Percentiles rank a stretch among this genome's conserved stretches.
These are phyloP conservation scores for Phenganax marumi DNA, from an alignment of 92 coral and sea anemone genomes.

Conservation along the genomic window DNA sequence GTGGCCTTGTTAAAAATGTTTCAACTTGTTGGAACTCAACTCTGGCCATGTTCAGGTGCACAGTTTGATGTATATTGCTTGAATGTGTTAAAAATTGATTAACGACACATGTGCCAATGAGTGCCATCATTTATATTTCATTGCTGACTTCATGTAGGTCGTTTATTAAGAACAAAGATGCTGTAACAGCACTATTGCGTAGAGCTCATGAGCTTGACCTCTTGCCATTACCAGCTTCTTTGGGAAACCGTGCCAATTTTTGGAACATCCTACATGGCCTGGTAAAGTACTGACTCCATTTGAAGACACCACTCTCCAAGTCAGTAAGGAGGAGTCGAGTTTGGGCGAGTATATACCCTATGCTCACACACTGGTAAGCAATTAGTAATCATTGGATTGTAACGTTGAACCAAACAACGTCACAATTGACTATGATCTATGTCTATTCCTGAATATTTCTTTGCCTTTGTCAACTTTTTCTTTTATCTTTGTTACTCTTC, in stretches of 20 bases:
- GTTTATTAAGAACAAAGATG: neutral
- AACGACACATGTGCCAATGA: neutral
- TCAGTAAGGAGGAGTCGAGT: neutral
- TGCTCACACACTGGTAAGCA: slow-evolving; percentile 23
- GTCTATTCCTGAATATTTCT: neutral
- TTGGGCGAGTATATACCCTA: slow-evolving; percentile 16
- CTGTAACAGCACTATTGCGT: neutral
- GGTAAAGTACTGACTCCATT: neutral
- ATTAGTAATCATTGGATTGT: neutral
- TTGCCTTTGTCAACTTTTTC: neutral
- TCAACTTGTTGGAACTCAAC: slow-evolving; percentile 5
- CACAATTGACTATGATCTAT: neutral
- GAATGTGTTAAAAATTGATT: neutral
- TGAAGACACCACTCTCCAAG: slow-evolving; percentile 13
- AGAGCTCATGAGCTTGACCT: neutral
- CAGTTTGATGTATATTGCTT: neutral
- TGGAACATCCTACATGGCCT: slow-evolving; percentile 18
- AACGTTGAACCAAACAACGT: neutral
- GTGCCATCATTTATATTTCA: neutral
- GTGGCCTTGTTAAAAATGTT: slow-evolving; percentile 1
- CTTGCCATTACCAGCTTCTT: slow-evolving; percentile 13
- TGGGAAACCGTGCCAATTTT: slow-evolving; percentile 1
- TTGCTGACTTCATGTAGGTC: slow-evolving; percentile 6
- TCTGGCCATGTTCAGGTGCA: slow-evolving; percentile 14
- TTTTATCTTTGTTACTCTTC: neutral